Evolutionary conservation across 2,888 invertebrate genomes (phyloP), one percentile per base, ranked within the genome.

Genomic region (Rhagonycha fulva): DNA sequence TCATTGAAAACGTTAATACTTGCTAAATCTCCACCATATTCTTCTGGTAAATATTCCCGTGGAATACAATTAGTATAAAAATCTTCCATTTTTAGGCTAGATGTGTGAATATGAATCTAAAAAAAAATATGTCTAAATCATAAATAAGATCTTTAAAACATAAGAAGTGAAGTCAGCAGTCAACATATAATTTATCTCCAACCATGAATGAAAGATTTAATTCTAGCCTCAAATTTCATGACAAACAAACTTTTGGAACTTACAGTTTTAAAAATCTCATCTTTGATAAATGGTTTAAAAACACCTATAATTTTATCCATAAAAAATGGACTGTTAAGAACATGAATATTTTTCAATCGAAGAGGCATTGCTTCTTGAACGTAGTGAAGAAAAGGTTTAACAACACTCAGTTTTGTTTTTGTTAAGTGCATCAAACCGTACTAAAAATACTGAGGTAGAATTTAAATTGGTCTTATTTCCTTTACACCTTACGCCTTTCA

Each of bases 301-400:
- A 90, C 83, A 2, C 86, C 80, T 82, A 90, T 83, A 30, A 90
- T 79, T 83, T 89, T 89, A 78, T 89, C 88, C 71, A 89, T 84
- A 75, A 90, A 87, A 82, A 88, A 88, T 0, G 87, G 85, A 0
- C 86, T 86, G 82, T 94, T 94, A 69, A 94, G 85, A 0, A 94
- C 89, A 84, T 94, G 93, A 72, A 94, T 92, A 0, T 89, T 91
- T 80, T 90, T 90, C 86, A 94, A 89, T 75, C 92, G 89, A 3
- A 93, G 89, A 0, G 94, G 93, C 86, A 92, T 85, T 14, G 91
- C 94, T 81, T 94, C 93, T 84, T 94, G 93, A 3, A 93, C 85
- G 85, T 92, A 94, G 76, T 89, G 89, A 87, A 93, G 92, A 86
- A 93, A 92, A 83, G 91, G 90, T 62, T 91, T 89, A 0, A 94